These are phyloP conservation scores for Anthopleura xanthogrammica DNA, from an alignment of 92 coral and sea anemone species.

Conservation along the genomic window DNA sequence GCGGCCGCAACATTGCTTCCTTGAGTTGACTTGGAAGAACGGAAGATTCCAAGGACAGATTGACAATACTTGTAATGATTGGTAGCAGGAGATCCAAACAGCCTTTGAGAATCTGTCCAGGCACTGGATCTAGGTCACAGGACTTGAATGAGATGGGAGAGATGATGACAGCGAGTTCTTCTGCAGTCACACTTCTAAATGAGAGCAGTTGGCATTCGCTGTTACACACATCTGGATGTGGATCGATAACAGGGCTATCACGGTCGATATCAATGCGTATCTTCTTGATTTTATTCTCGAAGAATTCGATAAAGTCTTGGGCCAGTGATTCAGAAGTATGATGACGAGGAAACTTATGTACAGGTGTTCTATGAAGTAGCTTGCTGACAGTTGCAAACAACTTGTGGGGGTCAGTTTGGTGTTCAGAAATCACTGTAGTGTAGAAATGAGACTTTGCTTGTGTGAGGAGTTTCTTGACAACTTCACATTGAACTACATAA, in stretches of 20 bases:
- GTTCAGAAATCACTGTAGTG: slow-evolving; percentile 20
- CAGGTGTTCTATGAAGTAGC: slow-evolving; percentile 20
- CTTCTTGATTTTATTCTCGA: no score
- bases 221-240: no score
- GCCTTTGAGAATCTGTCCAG: slow-evolving; percentile 27
- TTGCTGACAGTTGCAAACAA: slow-evolving; percentile 11
- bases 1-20: no score
- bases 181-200: slow-evolving; percentile 9
- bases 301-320: slow-evolving; percentile 27
- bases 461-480: neutral
- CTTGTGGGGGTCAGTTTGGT: slow-evolving; percentile 16
- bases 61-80: slow-evolving; percentile 36
- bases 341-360: slow-evolving; percentile 6
- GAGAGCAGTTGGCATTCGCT: neutral
- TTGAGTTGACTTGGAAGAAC: no score
- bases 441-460: neutral
- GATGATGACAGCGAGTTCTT: slow-evolving; percentile 25
- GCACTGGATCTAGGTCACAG: slow-evolving; percentile 47
- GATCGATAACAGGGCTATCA: no score
- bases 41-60: slow-evolving; percentile 26
- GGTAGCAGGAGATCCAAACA: slow-evolving; percentile 37
- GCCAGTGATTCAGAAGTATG: slow-evolving; percentile 16
- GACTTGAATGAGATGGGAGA: slow-evolving; percentile 20
- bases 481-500: neutral
- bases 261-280: no score